Percentiles rank a stretch among this genome's conserved stretches.
Evolutionary conservation across 2,888 invertebrate genomes (phyloP).

Genomic region (Dinocampus coccinellae): DNA sequence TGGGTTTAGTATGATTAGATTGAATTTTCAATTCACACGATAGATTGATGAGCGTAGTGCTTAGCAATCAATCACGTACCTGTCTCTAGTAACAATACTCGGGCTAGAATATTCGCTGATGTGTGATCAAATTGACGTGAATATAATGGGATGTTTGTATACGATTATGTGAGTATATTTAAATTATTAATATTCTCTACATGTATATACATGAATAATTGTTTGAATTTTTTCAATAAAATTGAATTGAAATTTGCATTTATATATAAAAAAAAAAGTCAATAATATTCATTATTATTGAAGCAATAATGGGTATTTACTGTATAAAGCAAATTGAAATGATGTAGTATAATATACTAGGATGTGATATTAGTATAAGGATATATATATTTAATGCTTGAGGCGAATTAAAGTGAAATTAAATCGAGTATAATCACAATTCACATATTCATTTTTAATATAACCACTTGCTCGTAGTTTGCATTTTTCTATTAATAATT

Average conservation of each 20-base stretch:
- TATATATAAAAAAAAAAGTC: no score
- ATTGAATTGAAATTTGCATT: no score
- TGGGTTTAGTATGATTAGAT: not conserved
- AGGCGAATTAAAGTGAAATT: not conserved
- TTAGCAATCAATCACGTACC: not conserved
- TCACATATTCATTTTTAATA: not conserved
- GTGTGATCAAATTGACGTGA: not conserved
- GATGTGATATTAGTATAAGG: not conserved
- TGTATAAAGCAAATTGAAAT: not conserved
- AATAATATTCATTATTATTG: not conserved
- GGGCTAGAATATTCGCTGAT: not conserved
- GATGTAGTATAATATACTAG: not conserved
- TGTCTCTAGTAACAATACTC: conserved; percentile 1
- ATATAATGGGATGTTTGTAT: not conserved
- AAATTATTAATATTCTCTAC: not conserved
- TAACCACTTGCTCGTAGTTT: not conserved
- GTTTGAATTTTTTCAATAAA: no score
- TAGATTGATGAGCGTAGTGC: not conserved
- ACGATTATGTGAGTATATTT: not conserved
- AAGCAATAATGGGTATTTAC: not conserved
- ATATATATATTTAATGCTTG: not conserved
- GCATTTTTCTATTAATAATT: no score
- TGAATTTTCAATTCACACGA: conserved; percentile 1
- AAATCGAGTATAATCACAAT: not conserved
- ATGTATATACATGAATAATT: no score